Percentiles rank a stretch among this genome's conserved stretches.
phyloP scores from a whole-genome alignment of 2,888 invertebrate species.

The Thymelicus lineola region DNA sequence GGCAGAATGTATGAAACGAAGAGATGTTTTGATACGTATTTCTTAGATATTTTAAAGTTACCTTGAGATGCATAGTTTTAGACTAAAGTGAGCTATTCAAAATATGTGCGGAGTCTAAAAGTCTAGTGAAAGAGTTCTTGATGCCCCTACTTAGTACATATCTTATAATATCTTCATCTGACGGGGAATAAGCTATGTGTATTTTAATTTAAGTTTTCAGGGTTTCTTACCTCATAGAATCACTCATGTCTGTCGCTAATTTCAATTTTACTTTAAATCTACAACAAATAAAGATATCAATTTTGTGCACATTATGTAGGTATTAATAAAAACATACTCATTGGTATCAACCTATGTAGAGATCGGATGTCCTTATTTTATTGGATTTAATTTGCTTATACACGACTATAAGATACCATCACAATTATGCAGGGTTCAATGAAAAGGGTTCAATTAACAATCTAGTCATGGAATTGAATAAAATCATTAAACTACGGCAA shows the following conservation, averaged over 20 bases:
- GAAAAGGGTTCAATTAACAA: too few relatives aligned
- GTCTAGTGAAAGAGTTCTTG: slow-evolving; percentile 28
- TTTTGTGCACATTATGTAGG: too few relatives aligned
- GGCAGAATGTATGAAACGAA: not conserved
- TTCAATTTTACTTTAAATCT: too few relatives aligned
- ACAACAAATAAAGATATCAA: too few relatives aligned
- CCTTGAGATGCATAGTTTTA: slow-evolving; percentile 27
- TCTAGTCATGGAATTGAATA: not conserved
- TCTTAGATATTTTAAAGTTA: slow-evolving; percentile 30
- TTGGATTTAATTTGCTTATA: too few relatives aligned
- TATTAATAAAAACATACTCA: too few relatives aligned
- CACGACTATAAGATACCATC: too few relatives aligned
- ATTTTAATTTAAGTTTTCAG: slow-evolving; percentile 17
- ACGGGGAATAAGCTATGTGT: slow-evolving; percentile 26
- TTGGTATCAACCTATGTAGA: too few relatives aligned
- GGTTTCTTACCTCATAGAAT: too few relatives aligned
- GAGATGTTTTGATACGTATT: slow-evolving; percentile 17
- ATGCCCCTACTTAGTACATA: slow-evolving; percentile 13
- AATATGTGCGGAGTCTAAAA: slow-evolving; percentile 24
- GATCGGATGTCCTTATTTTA: too few relatives aligned
- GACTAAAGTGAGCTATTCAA: slow-evolving; percentile 26
- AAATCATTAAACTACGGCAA: not conserved
- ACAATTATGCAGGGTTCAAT: too few relatives aligned
- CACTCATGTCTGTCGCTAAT: too few relatives aligned
- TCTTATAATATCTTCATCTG: slow-evolving; percentile 28